Base-by-base conservation (phyloP, 92 coral and sea anemone genomes). In the Phenganax subtilis region DNA sequence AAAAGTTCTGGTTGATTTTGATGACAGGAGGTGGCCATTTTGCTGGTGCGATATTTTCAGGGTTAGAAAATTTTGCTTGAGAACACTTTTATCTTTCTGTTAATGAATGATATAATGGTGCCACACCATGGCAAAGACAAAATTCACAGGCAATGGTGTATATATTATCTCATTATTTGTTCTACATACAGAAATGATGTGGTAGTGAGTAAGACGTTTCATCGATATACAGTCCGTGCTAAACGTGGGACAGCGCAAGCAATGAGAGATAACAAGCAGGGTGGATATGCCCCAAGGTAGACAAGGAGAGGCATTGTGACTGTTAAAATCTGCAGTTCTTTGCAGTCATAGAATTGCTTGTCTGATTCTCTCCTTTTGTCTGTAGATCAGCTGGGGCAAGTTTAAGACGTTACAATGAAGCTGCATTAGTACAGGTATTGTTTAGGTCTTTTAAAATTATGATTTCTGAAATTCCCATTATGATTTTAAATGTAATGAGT, bases 21-120 rank as follows among this genome's bases (percentile, higher is more conserved):
- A 90, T 94, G 98, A 94, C 97, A 27, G 97, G 93, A 6, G 97
- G 98, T 70, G 98, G 98, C 3, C 98, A 94, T 86, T 94, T 94
- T 92, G 98, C 98, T 72, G 96, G 90, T 5, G 98, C 96, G 11
- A 97, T 94, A 54, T 94, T 94, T 75, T 89, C 77, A 37, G 96
- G 98, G 83, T 79, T 53, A 63, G 61, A 15, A 29, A 10, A 3
- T 77, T 28, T 59, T 10, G 8, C 25, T 28, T 61, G 15, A 61
- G 15, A 37, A 5, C 47, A 37, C 5, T 37, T 37, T 37, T 61
- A 59, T 61, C 6, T 61, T 12, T 17, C 6, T 61, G 67, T 17
- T 5, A 61, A 61, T 61, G 10, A 15, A 61, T 58, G 63, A 58
- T 58, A 12, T n/a, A 8, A 61, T 61, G 67, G 5, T 37, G 47